phyloP scores from a whole-genome alignment of 2,113 vertebrate genomes.

The Podarcis cretensis region DNA sequence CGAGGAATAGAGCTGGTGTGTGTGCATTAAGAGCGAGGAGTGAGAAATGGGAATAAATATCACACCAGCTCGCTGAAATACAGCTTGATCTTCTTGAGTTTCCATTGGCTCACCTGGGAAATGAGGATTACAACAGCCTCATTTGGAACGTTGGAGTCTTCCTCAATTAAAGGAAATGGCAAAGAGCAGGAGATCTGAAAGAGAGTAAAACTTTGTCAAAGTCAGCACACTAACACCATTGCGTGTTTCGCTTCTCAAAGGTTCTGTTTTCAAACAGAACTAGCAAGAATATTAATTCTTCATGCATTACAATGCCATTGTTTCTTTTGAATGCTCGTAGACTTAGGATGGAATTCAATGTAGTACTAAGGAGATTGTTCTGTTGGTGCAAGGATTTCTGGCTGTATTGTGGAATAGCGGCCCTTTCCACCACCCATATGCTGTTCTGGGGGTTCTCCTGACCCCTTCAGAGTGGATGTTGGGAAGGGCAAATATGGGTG shows the following conservation, averaged over 20 bases:
- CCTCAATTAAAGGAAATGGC: not conserved
- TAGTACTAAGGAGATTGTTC: no score
- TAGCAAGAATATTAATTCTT: not conserved
- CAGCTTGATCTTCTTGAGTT: not conserved
- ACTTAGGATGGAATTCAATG: not conserved
- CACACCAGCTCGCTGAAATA: not conserved
- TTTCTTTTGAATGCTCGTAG: not conserved
- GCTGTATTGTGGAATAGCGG: no score
- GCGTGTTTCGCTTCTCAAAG: not conserved
- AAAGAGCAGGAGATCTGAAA: slow-evolving; percentile 4
- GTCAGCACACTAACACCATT: not conserved
- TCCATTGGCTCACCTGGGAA: slow-evolving; percentile 13
- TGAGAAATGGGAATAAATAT: slow-evolving; percentile 10
- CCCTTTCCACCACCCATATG: no score
- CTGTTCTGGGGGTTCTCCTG: no score
- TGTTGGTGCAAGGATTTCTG: no score
- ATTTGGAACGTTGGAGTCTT: not conserved
- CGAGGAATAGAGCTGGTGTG: not conserved
- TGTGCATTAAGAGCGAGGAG: fast-evolving
- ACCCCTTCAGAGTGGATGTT: no score
- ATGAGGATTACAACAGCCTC: not conserved
- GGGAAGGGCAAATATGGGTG: no score
- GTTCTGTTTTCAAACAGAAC: not conserved
- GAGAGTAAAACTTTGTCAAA: not conserved
- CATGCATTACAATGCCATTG: not conserved